Evolutionary conservation across 2,113 vertebrate genomes (phyloP), one percentile per base, ranked within the genome.

Genomic region (Larimichthys crocea): DNA sequence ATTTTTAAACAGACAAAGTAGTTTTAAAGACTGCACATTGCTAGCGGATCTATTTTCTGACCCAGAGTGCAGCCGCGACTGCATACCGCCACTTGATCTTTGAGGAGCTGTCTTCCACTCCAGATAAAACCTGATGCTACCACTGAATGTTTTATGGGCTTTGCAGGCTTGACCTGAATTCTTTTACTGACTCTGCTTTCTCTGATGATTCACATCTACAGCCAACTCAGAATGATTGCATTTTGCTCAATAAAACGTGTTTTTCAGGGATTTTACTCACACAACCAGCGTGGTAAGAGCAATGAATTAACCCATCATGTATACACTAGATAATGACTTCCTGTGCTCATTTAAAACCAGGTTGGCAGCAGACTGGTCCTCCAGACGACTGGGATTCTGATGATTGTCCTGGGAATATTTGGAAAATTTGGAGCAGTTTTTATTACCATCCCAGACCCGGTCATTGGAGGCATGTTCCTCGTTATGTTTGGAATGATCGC

Each of bases 401-500:
- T 96, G 95, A 91, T 96, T 35, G 1, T 94, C 49, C 65, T 96
- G 74, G 96, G 95, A 46, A 87, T 96, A 44, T 95, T 96, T 82
- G 95, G 95, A 26, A 96, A 96, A 88, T 93, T 96, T 70, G 95
- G 95, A 64, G 95, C 95, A 0, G 88, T 96, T 57, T 96, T 96
- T 71, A 95, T 96, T 79, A 96, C 95, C 76, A 95, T 96, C 52
- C 95, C 95, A 19, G 94, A 95, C 22, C 96, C 95, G 0, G 95
- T 96, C 46, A 96, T 96, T 0, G 95, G 96, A 60, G 96, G 95
- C 55, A 96, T 96, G 95, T 96, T 96, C 67, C 92, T 96, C 10
- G 91, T 96, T 42, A 96, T 95, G 96, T 96, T 96, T 74, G 95
- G 95, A 70, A 94, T 96, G 94, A 96, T 96, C 4, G 94, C 95